Percentiles rank a stretch among this genome's conserved stretches.
phyloP scores from a whole-genome alignment of 2,113 vertebrate species.

The Actinemys pallida region DNA sequence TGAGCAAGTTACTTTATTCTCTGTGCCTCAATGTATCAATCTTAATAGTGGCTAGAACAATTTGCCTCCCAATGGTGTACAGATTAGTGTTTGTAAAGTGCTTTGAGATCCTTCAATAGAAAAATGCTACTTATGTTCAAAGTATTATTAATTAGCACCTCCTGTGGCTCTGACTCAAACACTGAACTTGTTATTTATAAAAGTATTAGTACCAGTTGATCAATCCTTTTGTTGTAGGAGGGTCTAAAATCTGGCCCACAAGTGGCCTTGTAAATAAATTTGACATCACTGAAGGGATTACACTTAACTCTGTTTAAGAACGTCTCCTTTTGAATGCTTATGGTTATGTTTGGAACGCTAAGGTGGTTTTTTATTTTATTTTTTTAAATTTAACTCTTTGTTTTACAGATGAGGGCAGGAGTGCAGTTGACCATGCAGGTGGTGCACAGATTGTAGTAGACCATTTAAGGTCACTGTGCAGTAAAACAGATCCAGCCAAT shows the following conservation, averaged over 20 bases:
- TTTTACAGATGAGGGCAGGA: constrained; percentile 99
- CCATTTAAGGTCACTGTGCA: constrained; percentile 95
- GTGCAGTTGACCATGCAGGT: constrained; percentile 97
- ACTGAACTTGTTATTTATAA: background rate
- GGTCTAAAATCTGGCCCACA: constrained; percentile 5
- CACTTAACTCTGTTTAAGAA: constrained; percentile 27
- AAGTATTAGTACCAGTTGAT: constrained; percentile 19
- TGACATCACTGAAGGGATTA: constrained; percentile 25
- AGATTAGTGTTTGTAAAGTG: background rate
- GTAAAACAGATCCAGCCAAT: constrained; percentile 96
- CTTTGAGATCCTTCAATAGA: background rate
- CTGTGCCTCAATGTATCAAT: background rate
- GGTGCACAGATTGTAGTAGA: constrained; percentile 98
- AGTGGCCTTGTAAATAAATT: constrained; percentile 12
- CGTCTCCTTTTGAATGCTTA: constrained; percentile 58
- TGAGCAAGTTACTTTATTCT: constrained; percentile 3
- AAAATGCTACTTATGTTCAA: background rate
- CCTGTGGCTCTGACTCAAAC: background rate
- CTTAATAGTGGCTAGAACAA: background rate
- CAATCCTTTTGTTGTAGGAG: constrained; percentile 62
- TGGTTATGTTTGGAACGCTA: constrained; percentile 74
- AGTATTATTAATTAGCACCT: constrained; percentile 14
- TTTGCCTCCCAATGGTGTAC: background rate
- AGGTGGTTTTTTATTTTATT: constrained; percentile 75
- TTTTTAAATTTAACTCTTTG: constrained; percentile 96